Percentiles rank a stretch among this genome's conserved stretches.
These are phyloP conservation scores for Laodelphax striatellus DNA, from an alignment of 1,140 invertebrate genomes.

Conservation along the genomic window DNA sequence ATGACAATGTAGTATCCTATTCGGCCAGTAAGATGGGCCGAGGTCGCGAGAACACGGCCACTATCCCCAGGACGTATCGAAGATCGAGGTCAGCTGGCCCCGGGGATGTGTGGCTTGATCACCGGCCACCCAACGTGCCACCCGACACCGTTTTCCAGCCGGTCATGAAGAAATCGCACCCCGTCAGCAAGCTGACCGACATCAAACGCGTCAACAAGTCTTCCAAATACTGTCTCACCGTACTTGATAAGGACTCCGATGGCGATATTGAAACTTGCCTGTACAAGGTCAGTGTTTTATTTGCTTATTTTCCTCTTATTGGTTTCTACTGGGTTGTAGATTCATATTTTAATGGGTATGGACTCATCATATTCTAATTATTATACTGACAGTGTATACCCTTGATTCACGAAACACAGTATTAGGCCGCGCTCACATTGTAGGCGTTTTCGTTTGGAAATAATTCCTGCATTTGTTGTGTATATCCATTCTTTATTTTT, in stretches of 20 bases:
- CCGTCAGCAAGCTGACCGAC: constrained; percentile 62
- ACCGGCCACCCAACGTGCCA: constrained; percentile 60
- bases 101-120: constrained; percentile 77
- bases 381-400: no score
- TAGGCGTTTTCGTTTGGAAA: no score
- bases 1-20: constrained; percentile 24
- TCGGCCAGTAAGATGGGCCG: no score
- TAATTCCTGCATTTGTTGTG: no score
- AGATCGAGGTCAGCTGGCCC: constrained; percentile 61
- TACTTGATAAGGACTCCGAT: constrained; percentile 80
- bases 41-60: no score
- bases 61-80: constrained; percentile 35
- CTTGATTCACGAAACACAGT: no score
- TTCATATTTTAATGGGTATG: no score
- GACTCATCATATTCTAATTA: no score
- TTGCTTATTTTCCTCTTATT: no score
- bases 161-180: constrained; percentile 65
- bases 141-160: constrained; percentile 84
- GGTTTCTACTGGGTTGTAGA: not conserved
- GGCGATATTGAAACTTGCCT: constrained; percentile 88
- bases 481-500: no score
- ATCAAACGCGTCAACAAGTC: constrained; percentile 57
- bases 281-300: constrained; percentile 56
- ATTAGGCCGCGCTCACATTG: no score
- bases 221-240: constrained; percentile 81